A percentile compares a stretch with the other conserved stretches of the same genome.
phyloP scores from a whole-genome alignment of 2,113 vertebrate genomes.

The Marcusenius ussheri region DNA sequence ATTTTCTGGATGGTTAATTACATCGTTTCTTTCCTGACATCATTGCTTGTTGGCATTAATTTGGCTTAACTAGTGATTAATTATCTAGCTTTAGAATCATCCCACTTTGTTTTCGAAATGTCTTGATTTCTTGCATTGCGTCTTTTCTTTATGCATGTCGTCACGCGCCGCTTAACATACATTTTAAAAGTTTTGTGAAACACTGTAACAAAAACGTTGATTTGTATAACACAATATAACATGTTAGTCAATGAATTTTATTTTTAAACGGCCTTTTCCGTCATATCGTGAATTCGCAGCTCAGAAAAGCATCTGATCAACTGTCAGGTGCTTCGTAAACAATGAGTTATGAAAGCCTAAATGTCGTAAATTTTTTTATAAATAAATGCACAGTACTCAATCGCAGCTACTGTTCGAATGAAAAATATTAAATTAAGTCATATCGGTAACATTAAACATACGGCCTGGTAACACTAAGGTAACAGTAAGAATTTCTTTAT shows the following conservation, averaged over 20 bases:
- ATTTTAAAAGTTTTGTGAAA: neutral
- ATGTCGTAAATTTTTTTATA: neutral
- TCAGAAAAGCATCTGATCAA: neutral
- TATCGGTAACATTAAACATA: neutral
- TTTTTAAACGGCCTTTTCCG: neutral
- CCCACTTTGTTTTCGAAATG: neutral
- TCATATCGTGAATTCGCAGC: neutral
- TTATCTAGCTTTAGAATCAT: constrained; percentile 22
- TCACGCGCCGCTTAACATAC: neutral
- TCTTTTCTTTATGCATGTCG: neutral
- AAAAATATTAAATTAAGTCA: neutral
- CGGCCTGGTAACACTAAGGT: neutral
- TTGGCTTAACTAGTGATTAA: constrained; percentile 43
- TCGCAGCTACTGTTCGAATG: neutral
- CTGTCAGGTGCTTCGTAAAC: neutral
- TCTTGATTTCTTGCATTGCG: neutral
- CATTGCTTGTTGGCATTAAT: constrained; percentile 37
- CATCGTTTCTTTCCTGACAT: constrained; percentile 28
- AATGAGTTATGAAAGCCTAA: neutral
- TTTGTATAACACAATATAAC: neutral
- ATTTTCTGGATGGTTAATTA: constrained; percentile 44
- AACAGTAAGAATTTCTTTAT: neutral
- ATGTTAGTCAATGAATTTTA: neutral
- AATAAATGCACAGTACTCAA: neutral
- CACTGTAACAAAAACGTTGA: neutral